Percentiles rank a stretch among this genome's conserved stretches.
Evolutionary conservation across 2,113 vertebrate species (phyloP).

Genomic region (Opisthocomus hoazin): DNA sequence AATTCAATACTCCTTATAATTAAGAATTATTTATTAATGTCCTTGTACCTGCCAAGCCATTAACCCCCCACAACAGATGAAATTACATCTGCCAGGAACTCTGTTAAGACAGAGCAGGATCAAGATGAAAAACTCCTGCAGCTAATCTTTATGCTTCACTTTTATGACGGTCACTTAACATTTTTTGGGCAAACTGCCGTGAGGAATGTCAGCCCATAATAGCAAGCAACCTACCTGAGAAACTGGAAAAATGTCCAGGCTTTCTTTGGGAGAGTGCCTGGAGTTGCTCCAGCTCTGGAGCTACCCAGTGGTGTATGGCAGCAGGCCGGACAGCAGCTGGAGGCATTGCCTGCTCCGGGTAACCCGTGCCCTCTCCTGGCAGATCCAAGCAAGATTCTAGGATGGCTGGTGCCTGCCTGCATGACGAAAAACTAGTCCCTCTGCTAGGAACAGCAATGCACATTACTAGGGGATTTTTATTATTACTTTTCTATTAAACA

Average conservation of each 20-base stretch:
- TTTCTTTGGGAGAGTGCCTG: not conserved
- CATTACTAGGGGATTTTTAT: not conserved
- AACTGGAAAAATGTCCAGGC: not conserved
- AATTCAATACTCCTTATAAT: slow-evolving; percentile 32
- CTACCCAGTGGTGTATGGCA: not conserved
- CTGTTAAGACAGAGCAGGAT: not conserved
- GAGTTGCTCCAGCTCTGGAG: not conserved
- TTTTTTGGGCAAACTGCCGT: not conserved
- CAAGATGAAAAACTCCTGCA: not conserved
- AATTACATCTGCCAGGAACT: not conserved
- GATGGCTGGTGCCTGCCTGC: not conserved
- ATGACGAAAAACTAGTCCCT: not conserved
- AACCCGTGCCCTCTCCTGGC: slow-evolving; percentile 6
- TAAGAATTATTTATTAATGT: slow-evolving; percentile 52
- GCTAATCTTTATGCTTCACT: not conserved
- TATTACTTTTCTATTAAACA: not conserved
- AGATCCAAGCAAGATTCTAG: not conserved
- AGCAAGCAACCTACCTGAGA: not conserved
- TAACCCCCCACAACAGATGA: not conserved
- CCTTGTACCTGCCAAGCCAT: not conserved
- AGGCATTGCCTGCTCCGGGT: rapidly evolving
- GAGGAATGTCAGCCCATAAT: not conserved
- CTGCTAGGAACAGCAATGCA: not conserved
- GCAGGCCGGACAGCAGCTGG: not conserved
- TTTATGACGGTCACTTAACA: not conserved